These are phyloP conservation scores for Toxonevra muliebris DNA, from an alignment of 2,888 invertebrate genomes.

Conservation along the genomic window DNA sequence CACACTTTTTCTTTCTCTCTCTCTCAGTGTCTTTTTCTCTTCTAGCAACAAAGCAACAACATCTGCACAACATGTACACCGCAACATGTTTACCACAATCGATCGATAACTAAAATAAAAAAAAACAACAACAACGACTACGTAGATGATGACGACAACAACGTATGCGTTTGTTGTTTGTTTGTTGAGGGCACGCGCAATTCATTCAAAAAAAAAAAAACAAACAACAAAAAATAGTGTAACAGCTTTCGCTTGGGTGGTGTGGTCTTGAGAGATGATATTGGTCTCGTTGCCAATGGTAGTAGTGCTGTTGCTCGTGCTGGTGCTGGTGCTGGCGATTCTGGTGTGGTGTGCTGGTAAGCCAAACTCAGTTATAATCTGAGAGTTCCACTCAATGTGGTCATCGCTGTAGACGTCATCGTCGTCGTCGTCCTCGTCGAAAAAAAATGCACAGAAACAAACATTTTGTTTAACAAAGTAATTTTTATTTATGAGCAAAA, in stretches of 20 bases:
- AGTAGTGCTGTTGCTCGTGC: background rate
- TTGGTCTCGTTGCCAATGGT: conserved; percentile 14
- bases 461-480: conserved; percentile 37
- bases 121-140: background rate
- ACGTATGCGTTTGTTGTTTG: background rate
- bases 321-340: conserved; percentile 11
- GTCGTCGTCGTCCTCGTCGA: too few species aligned
- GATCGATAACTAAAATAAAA: background rate
- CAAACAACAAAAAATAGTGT: background rate
- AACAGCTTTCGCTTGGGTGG: conserved; percentile 21
- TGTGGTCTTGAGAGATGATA: background rate
- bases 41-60: conserved; percentile 1
- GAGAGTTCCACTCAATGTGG: too few species aligned
- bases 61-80: conserved; percentile 14
- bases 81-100: conserved; percentile 3
- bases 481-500: conserved; percentile 55
- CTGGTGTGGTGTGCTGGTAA: background rate
- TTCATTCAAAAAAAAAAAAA: too few species aligned
- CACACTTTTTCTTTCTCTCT: too few species aligned
- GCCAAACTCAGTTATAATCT: too few species aligned
- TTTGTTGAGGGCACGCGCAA: too few species aligned
- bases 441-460: conserved; percentile 15
- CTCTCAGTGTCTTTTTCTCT: too few species aligned
- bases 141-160: background rate
- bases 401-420: too few species aligned